phyloP scores from a whole-genome alignment of 2,888 invertebrate species.

The Cryptus armator region DNA sequence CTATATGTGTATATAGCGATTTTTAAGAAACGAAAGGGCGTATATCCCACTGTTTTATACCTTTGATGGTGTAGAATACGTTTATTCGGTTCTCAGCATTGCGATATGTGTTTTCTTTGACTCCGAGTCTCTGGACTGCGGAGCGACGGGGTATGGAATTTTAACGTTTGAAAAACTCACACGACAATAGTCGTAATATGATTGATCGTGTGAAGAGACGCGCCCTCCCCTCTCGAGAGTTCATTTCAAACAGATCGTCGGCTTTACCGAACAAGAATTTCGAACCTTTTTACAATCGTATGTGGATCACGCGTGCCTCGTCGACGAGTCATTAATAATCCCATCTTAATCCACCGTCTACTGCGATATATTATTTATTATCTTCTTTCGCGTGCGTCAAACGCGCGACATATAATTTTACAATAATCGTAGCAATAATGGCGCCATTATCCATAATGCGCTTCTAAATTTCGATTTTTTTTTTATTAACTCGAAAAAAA shows the following conservation, averaged over 20 bases:
- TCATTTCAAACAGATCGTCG: constrained; percentile 17
- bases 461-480: too few relatives aligned
- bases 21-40: too few relatives aligned
- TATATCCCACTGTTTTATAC: too few relatives aligned
- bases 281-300: constrained; percentile 52
- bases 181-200: constrained; percentile 60
- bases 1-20: too few relatives aligned
- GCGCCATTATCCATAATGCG: background rate
- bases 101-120: background rate
- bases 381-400: constrained; percentile 16
- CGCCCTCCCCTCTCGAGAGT: constrained; percentile 46
- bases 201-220: constrained; percentile 66
- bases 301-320: constrained; percentile 63
- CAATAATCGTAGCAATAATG: background rate
- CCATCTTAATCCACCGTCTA: constrained; percentile 42
- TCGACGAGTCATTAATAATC: constrained; percentile 62
- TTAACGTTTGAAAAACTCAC: constrained; percentile 31
- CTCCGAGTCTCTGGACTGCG: constrained; percentile 2
- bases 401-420: constrained; percentile 27
- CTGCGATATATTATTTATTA: constrained; percentile 42
- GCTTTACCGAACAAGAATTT: constrained; percentile 21
- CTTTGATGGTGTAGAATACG: too few relatives aligned
- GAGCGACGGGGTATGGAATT: background rate
- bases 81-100: too few relatives aligned
- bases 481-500: too few relatives aligned